phyloP scores from a whole-genome alignment of 2,113 vertebrate genomes.

The Martes martes region DNA sequence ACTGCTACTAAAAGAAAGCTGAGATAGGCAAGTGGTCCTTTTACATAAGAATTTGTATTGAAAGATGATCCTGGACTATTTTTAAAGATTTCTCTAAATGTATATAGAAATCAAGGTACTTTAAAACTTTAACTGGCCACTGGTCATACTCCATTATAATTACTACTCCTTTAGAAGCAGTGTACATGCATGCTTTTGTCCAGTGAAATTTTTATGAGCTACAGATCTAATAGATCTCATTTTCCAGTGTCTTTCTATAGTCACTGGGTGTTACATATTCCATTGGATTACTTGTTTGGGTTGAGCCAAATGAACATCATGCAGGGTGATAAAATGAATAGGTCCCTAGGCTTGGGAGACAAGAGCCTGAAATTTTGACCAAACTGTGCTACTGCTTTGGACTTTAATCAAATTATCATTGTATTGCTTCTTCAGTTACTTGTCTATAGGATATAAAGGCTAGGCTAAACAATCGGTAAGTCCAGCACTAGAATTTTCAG shows the following conservation, averaged over 20 bases:
- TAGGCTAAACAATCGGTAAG: background rate
- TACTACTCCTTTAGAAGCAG: conserved; percentile 44
- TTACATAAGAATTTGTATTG: conserved; percentile 75
- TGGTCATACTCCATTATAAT: conserved; percentile 55
- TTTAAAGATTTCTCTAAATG: conserved; percentile 70
- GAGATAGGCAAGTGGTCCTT: conserved; percentile 70
- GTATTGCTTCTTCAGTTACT: background rate
- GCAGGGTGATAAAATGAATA: background rate
- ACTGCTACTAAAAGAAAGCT: conserved; percentile 72
- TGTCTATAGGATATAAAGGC: background rate
- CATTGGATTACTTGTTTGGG: background rate
- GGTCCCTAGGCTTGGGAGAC: background rate
- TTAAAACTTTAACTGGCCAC: conserved; percentile 68
- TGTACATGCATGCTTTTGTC: conserved; percentile 31
- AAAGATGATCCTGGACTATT: conserved; percentile 74
- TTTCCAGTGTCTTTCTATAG: conserved; percentile 37
- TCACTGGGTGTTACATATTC: background rate
- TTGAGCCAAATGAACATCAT: background rate
- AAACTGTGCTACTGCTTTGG: background rate
- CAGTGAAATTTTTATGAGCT: conserved; percentile 18
- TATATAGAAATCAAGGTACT: conserved; percentile 69
- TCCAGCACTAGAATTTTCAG: background rate
- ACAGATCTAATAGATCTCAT: conserved; percentile 2
- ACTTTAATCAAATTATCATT: background rate
- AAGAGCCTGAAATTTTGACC: background rate